Conservation (phyloP, 2,888 invertebrate genomes). For the Molorchus minor region DNA sequence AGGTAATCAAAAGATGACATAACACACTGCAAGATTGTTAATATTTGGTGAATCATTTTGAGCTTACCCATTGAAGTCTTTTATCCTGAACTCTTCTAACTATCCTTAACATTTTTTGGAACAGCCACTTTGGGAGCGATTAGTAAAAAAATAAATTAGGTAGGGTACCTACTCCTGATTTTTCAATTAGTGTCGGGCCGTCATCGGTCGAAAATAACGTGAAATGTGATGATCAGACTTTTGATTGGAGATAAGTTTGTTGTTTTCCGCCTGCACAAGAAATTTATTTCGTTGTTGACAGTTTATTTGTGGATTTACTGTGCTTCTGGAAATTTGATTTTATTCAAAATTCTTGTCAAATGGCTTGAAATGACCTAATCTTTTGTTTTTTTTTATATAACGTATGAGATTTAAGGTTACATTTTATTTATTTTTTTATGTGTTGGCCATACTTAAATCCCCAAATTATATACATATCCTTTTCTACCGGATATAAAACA, state of each 20-base stretch:
- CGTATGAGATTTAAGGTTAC: constrained; percentile 51
- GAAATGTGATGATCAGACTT: constrained; percentile 35
- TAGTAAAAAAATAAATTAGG: constrained; percentile 34
- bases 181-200: constrained; percentile 40
- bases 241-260: constrained; percentile 48
- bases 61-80: constrained; percentile 53
- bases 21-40: constrained; percentile 36
- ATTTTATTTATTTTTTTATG: constrained; percentile 27
- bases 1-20: constrained; percentile 48
- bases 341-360: constrained; percentile 26
- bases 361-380: constrained; percentile 22
- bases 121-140: constrained; percentile 47
- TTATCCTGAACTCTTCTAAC: constrained; percentile 49
- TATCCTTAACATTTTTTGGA: constrained; percentile 57
- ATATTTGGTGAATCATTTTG: constrained; percentile 11
- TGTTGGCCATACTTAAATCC: constrained; percentile 32
- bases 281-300: constrained; percentile 12
- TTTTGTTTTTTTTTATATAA: constrained; percentile 34
- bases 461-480: constrained; percentile 20
- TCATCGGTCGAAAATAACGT: constrained; percentile 48
- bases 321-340: constrained; percentile 17
- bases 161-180: constrained; percentile 35
- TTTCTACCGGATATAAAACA: background rate
- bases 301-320: constrained; percentile 6
- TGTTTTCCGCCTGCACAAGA: constrained; percentile 3